Conservation (phyloP, 2,113 vertebrate genomes). For the zebrafish (Danio rerio) region DNA sequence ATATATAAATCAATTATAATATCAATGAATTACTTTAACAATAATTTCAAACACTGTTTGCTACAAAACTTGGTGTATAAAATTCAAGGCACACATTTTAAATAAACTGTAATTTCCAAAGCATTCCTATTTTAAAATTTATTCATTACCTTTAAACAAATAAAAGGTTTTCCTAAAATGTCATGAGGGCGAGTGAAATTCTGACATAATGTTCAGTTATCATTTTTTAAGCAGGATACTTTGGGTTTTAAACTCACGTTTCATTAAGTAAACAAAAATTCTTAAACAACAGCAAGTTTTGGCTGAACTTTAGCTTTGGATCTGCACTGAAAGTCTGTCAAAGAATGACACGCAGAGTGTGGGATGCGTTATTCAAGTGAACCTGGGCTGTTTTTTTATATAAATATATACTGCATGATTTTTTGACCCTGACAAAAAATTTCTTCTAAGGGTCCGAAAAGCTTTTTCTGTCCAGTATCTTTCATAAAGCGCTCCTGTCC, state of each 20-base stretch:
- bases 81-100: too few relatives aligned
- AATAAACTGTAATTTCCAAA: background rate
- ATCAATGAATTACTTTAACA: too few relatives aligned
- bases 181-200: background rate
- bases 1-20: too few relatives aligned
- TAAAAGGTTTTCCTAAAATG: background rate
- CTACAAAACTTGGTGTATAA: too few relatives aligned
- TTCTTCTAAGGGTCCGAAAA: background rate
- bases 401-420: background rate
- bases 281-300: background rate
- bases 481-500: background rate
- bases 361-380: constrained; percentile 4
- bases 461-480: background rate
- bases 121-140: background rate
- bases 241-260: background rate
- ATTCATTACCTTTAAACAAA: background rate
- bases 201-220: background rate
- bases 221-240: background rate
- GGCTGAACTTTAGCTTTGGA: background rate
- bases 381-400: background rate
- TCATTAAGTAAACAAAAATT: background rate
- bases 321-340: background rate
- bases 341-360: background rate
- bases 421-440: background rate
- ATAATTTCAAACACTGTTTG: too few relatives aligned